Conservation (phyloP, 2,888 invertebrate genomes). For the Orchesellides sinensis region DNA sequence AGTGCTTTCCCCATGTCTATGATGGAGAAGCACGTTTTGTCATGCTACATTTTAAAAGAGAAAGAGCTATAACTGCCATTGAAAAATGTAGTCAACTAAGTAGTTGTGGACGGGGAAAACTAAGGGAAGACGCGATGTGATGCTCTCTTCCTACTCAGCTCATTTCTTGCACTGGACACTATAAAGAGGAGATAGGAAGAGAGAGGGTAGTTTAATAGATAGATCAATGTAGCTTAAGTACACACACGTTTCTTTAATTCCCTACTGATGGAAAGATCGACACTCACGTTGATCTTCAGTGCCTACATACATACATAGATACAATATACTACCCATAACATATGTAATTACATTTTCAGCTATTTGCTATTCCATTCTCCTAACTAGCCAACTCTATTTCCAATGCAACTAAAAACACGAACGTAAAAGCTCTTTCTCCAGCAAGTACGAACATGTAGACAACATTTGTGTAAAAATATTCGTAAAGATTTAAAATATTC, state of each 20-base stretch:
- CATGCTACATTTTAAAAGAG: constrained; percentile 20
- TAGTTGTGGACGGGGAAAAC: background rate
- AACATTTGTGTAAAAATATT: too few species aligned
- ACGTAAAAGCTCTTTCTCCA: too few species aligned
- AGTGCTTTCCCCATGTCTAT: constrained; percentile 49
- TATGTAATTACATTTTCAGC: too few species aligned
- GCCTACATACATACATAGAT: too few species aligned
- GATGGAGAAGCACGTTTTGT: constrained; percentile 40
- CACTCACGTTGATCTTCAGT: background rate
- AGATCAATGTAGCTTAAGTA: constrained; percentile 42
- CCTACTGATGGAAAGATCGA: background rate
- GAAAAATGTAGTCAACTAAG: constrained; percentile 49
- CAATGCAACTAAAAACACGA: too few species aligned
- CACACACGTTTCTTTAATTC: constrained; percentile 16
- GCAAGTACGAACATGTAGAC: too few species aligned
- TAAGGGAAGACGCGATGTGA: background rate
- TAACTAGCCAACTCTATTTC: too few species aligned
- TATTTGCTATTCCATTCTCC: too few species aligned
- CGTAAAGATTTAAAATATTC: too few species aligned
- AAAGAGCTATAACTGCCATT: constrained; percentile 45
- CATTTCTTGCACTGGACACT: background rate
- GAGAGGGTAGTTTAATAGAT: background rate
- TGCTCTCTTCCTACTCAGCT: background rate
- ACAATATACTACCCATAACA: too few species aligned
- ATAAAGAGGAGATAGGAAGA: background rate